Base-by-base conservation (phyloP, 2,797 vertebrate genomes). In the Lerista edwardsae region DNA sequence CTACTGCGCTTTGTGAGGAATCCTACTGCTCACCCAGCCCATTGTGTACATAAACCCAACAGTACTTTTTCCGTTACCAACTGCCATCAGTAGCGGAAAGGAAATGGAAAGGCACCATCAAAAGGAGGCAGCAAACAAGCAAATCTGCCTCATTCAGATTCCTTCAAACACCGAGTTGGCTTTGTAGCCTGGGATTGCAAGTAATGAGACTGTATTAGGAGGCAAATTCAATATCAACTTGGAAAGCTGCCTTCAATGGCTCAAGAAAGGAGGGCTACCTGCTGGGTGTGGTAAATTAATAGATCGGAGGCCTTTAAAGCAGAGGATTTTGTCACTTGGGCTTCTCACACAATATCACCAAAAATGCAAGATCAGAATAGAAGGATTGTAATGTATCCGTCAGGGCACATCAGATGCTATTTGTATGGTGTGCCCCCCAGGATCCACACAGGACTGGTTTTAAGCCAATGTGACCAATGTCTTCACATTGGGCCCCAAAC, bases 171-270 rank as follows among this genome's bases (percentile, higher is more conserved):
- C 29, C 7, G 44, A 61, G 31, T 71, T 68, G 64, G 41, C 44
- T 77, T 72, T 82, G 65, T 82, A 71, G 25, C 51, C 44, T 64
- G 41, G 39, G 74, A 77, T 72, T 71, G 69, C 29, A 64, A 12
- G n/a, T 44, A 85, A 81, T 62, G 34, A 72, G n/a, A 10, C 29
- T 86, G 57, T 39, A 72, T 34, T 79, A 77, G 29, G 65, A 27
- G 64, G 36, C 74, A 76, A 64, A 64, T 62, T 78, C 75, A 72
- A 31, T 36, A 72, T 72, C n/a, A 77, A 62, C 44, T 4, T 71
- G 67, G 19, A 51, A 71, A 10, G 17, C n/a, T 61, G n/a, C n/a
- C n/a, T 62, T 71, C 29, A 44, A 34, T 29, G 23, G 15, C n/a
- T 25, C 41, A 78, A 23, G 67, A 19, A 78, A 83, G 5, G 12